Base-by-base conservation (phyloP, 2,797 vertebrate genomes). In the Ceyx erithaca region DNA sequence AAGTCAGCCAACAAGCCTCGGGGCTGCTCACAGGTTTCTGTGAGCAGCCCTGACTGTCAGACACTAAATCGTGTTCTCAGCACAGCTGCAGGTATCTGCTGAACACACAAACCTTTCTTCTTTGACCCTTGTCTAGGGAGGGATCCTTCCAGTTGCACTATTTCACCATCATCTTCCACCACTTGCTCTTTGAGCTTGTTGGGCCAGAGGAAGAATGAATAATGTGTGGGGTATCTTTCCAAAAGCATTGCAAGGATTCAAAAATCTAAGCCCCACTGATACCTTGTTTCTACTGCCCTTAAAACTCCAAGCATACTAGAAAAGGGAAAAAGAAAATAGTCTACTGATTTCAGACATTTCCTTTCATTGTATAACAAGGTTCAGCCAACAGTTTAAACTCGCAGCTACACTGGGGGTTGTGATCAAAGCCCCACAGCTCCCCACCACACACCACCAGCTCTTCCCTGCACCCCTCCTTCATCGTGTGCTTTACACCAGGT, bases 21-120 rank as follows among this genome's bases (percentile, higher is more conserved):
- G 67, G 45, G 45, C 46, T 0, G 0, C 37, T 3, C 1, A 0
- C 61, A 41, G 76, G 57, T 28, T 55, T 31, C 52, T 18, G 43
- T 14, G 61, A 67, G 80, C 86, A 80, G 13, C 70, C 55, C 62
- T 57, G 51, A 9, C 16, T 33, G 19, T 4, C 78, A 54, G 67
- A 35, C 14, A 64, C 37, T 33, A 28, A 73, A 55, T 23, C 5
- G 23, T 26, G 15, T 33, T 19, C 72, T 62, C 58, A 33, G 10
- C 1, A 6, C 10, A 19, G 40, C 46, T 72, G 31, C 78, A 78
- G 10, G 57, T 3, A 31, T 12, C 57, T 25, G 37, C 0, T 7
- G 16, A 66, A 57, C 59, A 63, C 17, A 49, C 33, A 62, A 54
- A 66, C 20, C 12, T 73, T 80, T 8, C 51, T 72, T 37, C 67